phyloP scores from a whole-genome alignment of 64 coral and sea anemone species.

The Porites australiensis region DNA sequence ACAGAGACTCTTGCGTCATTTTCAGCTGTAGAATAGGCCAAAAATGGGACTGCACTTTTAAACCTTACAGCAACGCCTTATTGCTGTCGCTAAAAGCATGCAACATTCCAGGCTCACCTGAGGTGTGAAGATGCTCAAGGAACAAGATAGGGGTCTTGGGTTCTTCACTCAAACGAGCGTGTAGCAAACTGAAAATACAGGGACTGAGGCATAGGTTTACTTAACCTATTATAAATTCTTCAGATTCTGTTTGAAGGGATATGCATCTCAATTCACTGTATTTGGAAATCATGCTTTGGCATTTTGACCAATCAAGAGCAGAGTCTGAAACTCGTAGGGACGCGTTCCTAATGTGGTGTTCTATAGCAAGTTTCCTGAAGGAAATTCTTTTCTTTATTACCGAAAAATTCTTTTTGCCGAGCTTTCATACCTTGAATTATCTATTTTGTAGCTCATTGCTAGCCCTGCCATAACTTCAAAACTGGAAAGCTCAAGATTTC shows the following conservation, averaged over 20 bases:
- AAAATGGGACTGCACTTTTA: too few species aligned
- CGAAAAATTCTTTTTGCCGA: background rate
- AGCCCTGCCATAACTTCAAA: background rate
- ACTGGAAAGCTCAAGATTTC: background rate
- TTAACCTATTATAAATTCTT: conserved; percentile 17
- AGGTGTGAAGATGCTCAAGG: background rate
- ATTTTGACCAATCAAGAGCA: background rate
- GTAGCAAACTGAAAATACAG: background rate
- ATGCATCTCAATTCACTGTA: background rate
- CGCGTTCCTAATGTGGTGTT: background rate
- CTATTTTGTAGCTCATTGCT: background rate
- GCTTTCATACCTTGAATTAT: background rate
- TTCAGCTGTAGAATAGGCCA: too few species aligned
- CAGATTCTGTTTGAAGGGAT: background rate
- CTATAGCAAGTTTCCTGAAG: background rate
- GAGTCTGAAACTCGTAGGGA: background rate
- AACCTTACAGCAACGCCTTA: too few species aligned
- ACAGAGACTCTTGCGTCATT: too few species aligned
- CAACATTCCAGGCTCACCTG: too few species aligned
- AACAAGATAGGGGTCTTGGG: background rate
- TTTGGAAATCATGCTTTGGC: background rate
- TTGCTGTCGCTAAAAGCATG: too few species aligned
- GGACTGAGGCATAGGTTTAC: background rate
- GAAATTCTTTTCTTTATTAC: conserved; percentile 3
- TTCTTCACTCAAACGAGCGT: background rate